These are phyloP conservation scores for Drosophila lini DNA, from an alignment of 1,140 invertebrate species.

Conservation along the genomic window DNA sequence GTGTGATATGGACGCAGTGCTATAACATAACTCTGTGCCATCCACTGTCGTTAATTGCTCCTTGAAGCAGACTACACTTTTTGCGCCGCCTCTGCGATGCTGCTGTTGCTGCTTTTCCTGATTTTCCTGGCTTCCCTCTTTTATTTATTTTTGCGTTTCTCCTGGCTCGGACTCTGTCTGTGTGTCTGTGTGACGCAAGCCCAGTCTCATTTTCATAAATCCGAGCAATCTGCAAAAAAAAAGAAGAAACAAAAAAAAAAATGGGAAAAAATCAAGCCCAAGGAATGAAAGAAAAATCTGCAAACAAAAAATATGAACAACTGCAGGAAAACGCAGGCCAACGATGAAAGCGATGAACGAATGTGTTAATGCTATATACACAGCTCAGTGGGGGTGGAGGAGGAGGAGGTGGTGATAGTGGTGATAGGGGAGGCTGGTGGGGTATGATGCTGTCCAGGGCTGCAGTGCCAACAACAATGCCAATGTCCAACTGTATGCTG, in stretches of 20 bases:
- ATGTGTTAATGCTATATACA: constrained; percentile 79
- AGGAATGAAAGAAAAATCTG: constrained; percentile 38
- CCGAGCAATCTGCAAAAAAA: constrained; percentile 53
- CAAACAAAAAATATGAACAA: constrained; percentile 68
- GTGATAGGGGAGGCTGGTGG: constrained; percentile 1
- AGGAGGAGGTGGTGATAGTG: neutral
- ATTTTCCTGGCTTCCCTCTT: constrained; percentile 42
- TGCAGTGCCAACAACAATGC: constrained; percentile 47
- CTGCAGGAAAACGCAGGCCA: constrained; percentile 70
- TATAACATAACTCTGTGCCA: constrained; percentile 71
- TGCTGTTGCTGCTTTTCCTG: constrained; percentile 18
- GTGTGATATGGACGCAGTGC: constrained; percentile 67
- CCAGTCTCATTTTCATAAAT: constrained; percentile 77
- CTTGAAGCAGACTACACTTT: constrained; percentile 78
- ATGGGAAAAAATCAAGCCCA: constrained; percentile 13
- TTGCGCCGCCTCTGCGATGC: constrained; percentile 31
- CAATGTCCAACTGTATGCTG: constrained; percentile 45
- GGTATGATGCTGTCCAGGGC: constrained; percentile 31
- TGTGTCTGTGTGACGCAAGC: constrained; percentile 67
- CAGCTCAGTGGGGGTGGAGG: constrained; percentile 25
- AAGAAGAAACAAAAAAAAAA: neutral
- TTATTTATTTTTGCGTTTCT: constrained; percentile 50
- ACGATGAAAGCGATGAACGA: constrained; percentile 62
- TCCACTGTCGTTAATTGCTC: constrained; percentile 81
- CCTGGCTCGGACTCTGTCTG: constrained; percentile 29